Evolutionary conservation across 1,140 invertebrate species (phyloP).

Genomic region (Palaemon carinicauda): DNA sequence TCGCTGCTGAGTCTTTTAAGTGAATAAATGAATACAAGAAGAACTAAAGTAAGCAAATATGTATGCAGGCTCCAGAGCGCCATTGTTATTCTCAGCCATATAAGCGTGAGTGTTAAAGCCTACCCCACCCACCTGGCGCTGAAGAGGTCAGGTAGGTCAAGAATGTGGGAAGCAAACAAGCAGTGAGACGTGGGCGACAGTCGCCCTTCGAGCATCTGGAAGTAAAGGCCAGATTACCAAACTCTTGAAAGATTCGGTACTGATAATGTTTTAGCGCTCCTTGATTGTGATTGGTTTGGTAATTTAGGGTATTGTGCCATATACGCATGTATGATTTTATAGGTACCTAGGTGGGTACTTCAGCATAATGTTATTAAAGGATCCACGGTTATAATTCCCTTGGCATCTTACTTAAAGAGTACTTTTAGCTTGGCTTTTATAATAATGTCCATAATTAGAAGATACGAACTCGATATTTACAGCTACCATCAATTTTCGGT

Average conservation of each 20-base stretch:
- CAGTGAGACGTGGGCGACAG: neutral
- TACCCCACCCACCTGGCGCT: constrained; percentile 47
- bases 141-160: constrained; percentile 15
- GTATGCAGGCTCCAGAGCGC: neutral
- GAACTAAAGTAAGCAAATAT: neutral
- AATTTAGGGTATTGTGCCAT: constrained; percentile 49
- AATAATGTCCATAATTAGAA: no score
- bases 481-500: no score
- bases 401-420: no score
- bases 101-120: constrained; percentile 26
- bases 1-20: neutral
- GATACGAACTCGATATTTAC: no score
- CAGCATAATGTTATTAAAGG: neutral
- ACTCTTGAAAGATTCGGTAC: neutral
- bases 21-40: neutral
- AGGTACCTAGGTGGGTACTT: neutral
- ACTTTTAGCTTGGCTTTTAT: no score
- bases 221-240: neutral
- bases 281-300: constrained; percentile 46
- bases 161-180: constrained; percentile 53
- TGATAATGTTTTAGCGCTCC: constrained; percentile 43
- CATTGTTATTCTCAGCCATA: constrained; percentile 43
- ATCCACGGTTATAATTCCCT: neutral
- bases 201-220: neutral
- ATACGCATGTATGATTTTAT: neutral